Evolutionary conservation across 2,113 vertebrate species (phyloP).

Genomic region (Nibea albiflora): DNA sequence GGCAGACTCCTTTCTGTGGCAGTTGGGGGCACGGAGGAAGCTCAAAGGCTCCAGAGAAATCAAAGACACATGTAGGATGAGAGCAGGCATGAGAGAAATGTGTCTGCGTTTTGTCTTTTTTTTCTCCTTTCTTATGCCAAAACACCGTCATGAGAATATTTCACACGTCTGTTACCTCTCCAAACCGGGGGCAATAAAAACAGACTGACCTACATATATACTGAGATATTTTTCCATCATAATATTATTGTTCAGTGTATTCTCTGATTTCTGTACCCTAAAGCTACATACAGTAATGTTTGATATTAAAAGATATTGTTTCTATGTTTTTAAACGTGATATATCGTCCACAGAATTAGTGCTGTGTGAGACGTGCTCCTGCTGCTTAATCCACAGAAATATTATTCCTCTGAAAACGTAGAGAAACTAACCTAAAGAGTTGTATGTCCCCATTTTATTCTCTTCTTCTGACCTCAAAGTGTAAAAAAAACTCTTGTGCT

Average conservation of each 20-base stretch:
- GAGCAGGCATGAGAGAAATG: constrained; percentile 7
- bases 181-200: background rate
- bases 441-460: too few relatives aligned
- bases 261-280: background rate
- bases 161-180: background rate
- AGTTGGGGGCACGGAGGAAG: background rate
- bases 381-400: background rate
- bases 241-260: background rate
- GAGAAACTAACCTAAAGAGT: background rate
- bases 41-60: constrained; percentile 10
- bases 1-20: background rate
- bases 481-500: background rate
- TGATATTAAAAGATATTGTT: constrained; percentile 8
- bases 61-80: constrained; percentile 25
- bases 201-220: background rate
- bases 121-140: constrained; percentile 13
- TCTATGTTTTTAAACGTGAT: constrained; percentile 28
- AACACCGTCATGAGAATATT: constrained; percentile 35
- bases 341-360: background rate
- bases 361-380: background rate
- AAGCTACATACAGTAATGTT: background rate
- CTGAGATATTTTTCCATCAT: background rate
- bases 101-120: constrained; percentile 33
- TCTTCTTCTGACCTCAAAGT: background rate
- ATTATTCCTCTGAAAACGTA: background rate